Conservation (phyloP, 2,797 vertebrate species). For the Neomorphus geoffroyi region DNA sequence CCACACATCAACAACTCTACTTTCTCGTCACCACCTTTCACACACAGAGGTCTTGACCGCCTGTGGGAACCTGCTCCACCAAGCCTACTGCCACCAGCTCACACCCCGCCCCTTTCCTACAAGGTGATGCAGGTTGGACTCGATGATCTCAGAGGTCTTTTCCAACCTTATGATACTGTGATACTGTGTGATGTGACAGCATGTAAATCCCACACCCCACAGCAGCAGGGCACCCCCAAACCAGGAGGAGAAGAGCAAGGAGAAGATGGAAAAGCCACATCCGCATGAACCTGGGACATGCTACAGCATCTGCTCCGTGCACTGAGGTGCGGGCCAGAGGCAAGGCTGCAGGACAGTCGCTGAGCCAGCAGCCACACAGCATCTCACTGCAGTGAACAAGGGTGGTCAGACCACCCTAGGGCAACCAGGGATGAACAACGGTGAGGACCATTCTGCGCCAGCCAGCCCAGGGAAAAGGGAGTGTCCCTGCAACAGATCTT, state of each 20-base stretch:
- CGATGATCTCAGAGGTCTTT: too few species aligned
- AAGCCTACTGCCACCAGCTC: background rate
- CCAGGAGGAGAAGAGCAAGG: background rate
- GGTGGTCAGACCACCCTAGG: background rate
- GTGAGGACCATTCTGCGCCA: background rate
- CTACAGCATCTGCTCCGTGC: background rate
- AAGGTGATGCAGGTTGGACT: too few species aligned
- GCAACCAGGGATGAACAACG: background rate
- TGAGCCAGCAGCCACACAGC: background rate
- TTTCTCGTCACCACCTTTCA: background rate
- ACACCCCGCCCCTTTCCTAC: background rate
- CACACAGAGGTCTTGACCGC: background rate
- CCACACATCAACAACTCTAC: background rate
- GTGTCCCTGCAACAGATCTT: background rate
- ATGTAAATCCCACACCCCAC: background rate
- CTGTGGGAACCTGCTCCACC: background rate
- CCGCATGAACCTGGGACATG: fast-evolving
- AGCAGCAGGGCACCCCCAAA: background rate
- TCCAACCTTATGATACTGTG: too few species aligned
- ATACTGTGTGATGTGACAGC: background rate
- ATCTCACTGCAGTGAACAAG: background rate
- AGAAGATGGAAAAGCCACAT: background rate
- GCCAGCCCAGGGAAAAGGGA: background rate
- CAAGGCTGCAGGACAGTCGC: background rate
- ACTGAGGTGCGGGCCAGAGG: background rate